phyloP scores from a whole-genome alignment of 2,113 vertebrate genomes.

The Eublepharis macularius region DNA sequence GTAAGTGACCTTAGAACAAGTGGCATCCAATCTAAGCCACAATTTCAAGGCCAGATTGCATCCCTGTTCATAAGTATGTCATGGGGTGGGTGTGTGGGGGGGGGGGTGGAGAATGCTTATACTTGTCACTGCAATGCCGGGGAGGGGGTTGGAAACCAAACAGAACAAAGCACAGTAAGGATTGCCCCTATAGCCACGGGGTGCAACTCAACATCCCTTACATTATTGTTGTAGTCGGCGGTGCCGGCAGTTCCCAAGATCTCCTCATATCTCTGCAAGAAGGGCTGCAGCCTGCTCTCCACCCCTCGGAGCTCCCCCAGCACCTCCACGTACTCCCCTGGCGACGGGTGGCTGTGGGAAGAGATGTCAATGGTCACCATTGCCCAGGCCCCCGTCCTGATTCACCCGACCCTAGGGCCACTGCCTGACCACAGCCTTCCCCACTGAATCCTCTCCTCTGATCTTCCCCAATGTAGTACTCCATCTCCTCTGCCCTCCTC shows the following conservation, averaged over 20 bases:
- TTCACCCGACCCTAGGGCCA: too few species aligned
- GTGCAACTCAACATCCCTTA: slow-evolving; percentile 53
- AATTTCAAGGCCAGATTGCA: neutral
- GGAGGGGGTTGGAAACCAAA: too few species aligned
- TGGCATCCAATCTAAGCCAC: neutral
- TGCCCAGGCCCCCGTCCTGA: neutral
- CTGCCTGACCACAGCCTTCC: neutral
- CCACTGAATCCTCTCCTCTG: neutral
- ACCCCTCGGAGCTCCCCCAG: slow-evolving; percentile 84
- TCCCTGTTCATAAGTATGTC: too few species aligned
- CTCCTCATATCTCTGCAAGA: slow-evolving; percentile 86
- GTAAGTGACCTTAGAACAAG: neutral
- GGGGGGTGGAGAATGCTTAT: too few species aligned
- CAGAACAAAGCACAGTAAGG: fast-evolving
- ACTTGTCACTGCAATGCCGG: too few species aligned
- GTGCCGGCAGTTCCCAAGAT: slow-evolving; percentile 84
- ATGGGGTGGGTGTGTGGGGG: too few species aligned
- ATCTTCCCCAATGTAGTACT: neutral
- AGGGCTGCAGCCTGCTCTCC: slow-evolving; percentile 87
- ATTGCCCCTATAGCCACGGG: too few species aligned
- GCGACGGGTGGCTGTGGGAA: slow-evolving; percentile 82
- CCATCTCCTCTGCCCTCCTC: neutral
- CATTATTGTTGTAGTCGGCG: slow-evolving; percentile 86
- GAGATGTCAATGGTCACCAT: neutral
- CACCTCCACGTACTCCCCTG: slow-evolving; percentile 85